Evolutionary conservation across 37 sponge, comb jelly and placozoan species (phyloP).

Genomic region (Agelas oroides): DNA sequence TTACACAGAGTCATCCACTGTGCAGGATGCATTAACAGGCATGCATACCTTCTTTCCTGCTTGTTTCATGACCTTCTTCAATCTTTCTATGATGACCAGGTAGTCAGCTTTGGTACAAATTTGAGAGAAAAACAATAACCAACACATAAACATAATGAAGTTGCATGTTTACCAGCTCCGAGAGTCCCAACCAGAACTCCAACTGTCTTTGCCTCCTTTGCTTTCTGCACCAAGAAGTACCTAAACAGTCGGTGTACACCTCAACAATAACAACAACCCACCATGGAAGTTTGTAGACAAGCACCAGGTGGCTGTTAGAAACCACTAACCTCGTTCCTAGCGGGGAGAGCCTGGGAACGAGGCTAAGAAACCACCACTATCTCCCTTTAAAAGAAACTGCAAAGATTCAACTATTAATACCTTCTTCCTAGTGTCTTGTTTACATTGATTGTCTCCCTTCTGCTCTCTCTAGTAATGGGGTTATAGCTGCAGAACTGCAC

Average conservation of each 20-base stretch:
- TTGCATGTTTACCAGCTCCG: conserved; percentile 71
- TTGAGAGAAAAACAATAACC: background rate
- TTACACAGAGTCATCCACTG: too few relatives aligned
- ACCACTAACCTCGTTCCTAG: too few relatives aligned
- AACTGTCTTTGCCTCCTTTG: conserved; percentile 83
- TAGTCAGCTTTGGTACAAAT: conserved; percentile 54
- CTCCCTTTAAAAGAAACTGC: too few relatives aligned
- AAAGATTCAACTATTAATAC: conserved; percentile 5
- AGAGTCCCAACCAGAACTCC: conserved; percentile 96
- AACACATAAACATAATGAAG: background rate
- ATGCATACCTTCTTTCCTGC: conserved; percentile 89
- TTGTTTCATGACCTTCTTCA: conserved; percentile 76
- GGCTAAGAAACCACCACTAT: too few relatives aligned
- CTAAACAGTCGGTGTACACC: conserved; percentile 48
- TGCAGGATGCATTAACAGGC: background rate
- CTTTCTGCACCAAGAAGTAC: conserved; percentile 90
- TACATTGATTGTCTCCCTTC: conserved; percentile 67
- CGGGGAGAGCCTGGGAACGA: too few relatives aligned
- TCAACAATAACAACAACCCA: too few relatives aligned
- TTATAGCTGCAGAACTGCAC: conserved; percentile 83
- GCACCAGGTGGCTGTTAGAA: background rate
- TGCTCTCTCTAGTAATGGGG: conserved; percentile 53
- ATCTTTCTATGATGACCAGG: conserved; percentile 76
- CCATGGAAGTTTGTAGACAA: too few relatives aligned
- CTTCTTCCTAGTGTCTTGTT: conserved; percentile 83